These are phyloP conservation scores for Pentalonia nigronervosa DNA, from an alignment of 1,140 invertebrate species.

Conservation along the genomic window DNA sequence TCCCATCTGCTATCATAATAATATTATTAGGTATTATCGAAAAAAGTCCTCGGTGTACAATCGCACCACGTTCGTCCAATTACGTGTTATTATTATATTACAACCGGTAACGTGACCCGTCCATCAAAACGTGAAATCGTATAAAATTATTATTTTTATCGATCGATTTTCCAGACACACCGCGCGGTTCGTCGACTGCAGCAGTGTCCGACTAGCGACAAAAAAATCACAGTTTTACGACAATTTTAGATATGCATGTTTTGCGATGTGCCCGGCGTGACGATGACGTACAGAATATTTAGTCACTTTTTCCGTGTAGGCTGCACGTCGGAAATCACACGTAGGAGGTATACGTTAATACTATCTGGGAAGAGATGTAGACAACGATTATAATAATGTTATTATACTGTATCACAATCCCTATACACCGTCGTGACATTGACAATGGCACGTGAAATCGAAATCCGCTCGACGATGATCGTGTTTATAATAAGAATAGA, in stretches of 20 bases:
- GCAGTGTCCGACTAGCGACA: neutral
- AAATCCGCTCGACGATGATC: neutral
- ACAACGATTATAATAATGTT: neutral
- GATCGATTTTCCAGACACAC: neutral
- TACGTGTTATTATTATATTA: neutral
- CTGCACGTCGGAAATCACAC: neutral
- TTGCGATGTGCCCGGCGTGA: neutral
- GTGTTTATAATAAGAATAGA: neutral
- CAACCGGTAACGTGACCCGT: neutral
- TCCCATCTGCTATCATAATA: too few relatives aligned
- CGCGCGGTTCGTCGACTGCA: neutral
- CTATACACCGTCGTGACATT: neutral
- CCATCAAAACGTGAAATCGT: neutral
- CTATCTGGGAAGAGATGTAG: neutral
- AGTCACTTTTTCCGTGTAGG: neutral
- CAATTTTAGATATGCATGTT: neutral
- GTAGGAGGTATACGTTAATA: neutral
- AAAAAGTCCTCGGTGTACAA: neutral
- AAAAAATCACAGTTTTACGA: neutral
- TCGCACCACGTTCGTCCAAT: neutral
- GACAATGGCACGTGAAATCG: conserved; percentile 32
- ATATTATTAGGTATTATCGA: neutral
- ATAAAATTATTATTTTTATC: neutral
- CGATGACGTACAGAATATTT: neutral
- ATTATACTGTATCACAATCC: neutral